Evolutionary conservation across 2,113 vertebrate genomes (phyloP).

Genomic region (Cyphomyrus discorhynchus): DNA sequence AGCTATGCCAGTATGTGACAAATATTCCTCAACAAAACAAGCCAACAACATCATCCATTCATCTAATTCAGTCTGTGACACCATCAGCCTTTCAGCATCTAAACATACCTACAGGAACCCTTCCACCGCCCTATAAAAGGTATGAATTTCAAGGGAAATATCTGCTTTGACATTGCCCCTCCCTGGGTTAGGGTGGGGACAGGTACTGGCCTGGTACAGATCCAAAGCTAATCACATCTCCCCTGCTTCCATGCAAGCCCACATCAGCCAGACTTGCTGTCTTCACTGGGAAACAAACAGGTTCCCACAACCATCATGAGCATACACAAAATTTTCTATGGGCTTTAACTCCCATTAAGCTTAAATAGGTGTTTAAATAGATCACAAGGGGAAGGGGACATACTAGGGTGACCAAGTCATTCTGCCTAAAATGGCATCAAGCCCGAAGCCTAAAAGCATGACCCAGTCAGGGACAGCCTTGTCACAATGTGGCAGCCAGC

Average conservation of each 20-base stretch:
- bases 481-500: conserved; percentile 37
- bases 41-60: neutral
- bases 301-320: neutral
- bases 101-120: neutral
- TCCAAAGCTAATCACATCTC: neutral
- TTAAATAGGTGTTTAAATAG: neutral
- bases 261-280: neutral
- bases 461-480: conserved; percentile 40
- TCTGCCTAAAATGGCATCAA: conserved; percentile 24
- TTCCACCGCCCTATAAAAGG: neutral
- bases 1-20: neutral
- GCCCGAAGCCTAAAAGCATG: conserved; percentile 21
- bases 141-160: neutral
- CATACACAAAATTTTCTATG: neutral
- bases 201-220: neutral
- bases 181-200: neutral
- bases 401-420: neutral
- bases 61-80: neutral
- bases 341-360: neutral
- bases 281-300: neutral
- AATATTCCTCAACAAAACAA: neutral
- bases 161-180: neutral
- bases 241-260: neutral
- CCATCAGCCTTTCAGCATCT: neutral
- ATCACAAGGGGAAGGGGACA: neutral